Evolutionary conservation across 2,888 invertebrate genomes (phyloP), one percentile per base, ranked within the genome.

Genomic region (Nomada lathburiana): DNA sequence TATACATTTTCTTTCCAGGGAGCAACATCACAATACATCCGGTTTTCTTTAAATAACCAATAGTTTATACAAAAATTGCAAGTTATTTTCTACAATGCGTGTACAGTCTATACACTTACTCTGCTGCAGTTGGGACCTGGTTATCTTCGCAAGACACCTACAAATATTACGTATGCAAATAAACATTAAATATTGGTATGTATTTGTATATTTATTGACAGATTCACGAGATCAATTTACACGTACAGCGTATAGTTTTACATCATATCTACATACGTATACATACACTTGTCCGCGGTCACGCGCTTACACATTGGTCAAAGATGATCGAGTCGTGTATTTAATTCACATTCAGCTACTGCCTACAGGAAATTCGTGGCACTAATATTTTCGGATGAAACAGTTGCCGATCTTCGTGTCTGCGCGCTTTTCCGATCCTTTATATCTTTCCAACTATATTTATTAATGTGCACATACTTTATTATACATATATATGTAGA

Each of bases 131-230:
- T n/a, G n/a, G 2, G 9, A n/a, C 2, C 53, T n/a, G 10, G 2
- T 53, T 13, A 16, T 16, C 11, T 3, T 16, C 47, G 13, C 11
- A 3, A 47, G 16, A 47, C 47, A 3, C 16, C 47, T 47, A 47
- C 10, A 47, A 47, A 47, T 16, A 1, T 47, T 36, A 36, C 47
- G 47, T 47, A 16, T 47, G 13, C 47, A 11, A 13, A 13, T 16
- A 18, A 7, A 2, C 7, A 11, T 10, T 20, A 26, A 68, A 44
- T n/a, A 18, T 29, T 29, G 0, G 9, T 36, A 53, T 13, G 16
- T 4, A 55, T 69, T 71, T 76, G 9, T 67, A 60, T 36, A 50
- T 50, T 65, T 67, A 67, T 55, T 52, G 10, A 80, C 47, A 70
- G 64, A 69, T 50, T 13, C 29, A 64, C 29, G 16, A 64, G 44